Percentiles rank a stretch among this genome's conserved stretches.
phyloP scores from a whole-genome alignment of 2,797 vertebrate species.

The Rhinoraja longicauda region DNA sequence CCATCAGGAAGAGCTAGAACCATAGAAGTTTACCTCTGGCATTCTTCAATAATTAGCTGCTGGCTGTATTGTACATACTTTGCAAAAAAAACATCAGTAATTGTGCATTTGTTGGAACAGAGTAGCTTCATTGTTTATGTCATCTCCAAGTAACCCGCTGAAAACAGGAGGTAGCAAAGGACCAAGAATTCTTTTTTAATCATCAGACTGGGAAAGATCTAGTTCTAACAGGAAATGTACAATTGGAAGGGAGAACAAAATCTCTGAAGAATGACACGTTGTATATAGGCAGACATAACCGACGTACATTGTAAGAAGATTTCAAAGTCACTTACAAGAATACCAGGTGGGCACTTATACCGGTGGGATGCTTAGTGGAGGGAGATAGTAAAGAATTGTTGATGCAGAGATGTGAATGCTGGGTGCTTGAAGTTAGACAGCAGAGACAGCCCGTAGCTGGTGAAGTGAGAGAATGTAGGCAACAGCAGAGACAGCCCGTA shows the following conservation, averaged over 20 bases:
- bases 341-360: not conserved
- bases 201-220: not conserved
- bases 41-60: not conserved
- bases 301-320: too few relatives aligned
- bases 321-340: not conserved
- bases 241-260: not conserved
- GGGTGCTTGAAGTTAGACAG: not conserved
- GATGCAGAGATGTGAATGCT: not conserved
- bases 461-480: too few relatives aligned
- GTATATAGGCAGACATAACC: not conserved
- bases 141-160: not conserved
- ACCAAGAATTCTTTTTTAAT: not conserved
- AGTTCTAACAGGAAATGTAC: not conserved
- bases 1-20: not conserved
- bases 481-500: not conserved
- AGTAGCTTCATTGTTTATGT: not conserved
- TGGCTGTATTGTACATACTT: not conserved
- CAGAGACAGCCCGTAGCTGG: not conserved
- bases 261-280: not conserved
- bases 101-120: not conserved
- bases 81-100: not conserved
- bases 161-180: not conserved
- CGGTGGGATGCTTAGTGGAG: not conserved
- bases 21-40: not conserved
- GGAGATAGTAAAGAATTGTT: not conserved